Evolutionary conservation across 1,140 invertebrate species (phyloP).

Genomic region (Hylaeus volcanicus): DNA sequence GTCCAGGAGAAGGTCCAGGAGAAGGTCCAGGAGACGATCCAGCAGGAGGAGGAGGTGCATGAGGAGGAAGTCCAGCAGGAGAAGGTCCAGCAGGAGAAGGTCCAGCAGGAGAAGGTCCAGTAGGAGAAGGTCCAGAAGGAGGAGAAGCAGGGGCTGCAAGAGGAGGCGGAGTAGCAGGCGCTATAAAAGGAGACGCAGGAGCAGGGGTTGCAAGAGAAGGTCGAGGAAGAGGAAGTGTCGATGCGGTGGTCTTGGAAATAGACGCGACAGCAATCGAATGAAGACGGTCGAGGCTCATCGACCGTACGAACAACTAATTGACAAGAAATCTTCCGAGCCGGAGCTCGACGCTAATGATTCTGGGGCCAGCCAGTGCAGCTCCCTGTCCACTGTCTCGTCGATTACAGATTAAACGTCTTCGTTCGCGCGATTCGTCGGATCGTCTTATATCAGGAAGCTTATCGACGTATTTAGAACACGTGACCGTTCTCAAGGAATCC

Average conservation of each 20-base stretch:
- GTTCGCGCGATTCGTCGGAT: not conserved
- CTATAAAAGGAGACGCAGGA: not conserved
- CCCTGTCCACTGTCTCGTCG: not conserved
- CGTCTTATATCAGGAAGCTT: not conserved
- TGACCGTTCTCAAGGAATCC: no score
- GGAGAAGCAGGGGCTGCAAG: not conserved
- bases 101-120: not conserved
- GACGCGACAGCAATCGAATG: not conserved
- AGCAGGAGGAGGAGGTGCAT: not conserved
- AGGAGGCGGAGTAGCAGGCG: not conserved
- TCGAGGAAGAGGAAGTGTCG: not conserved
- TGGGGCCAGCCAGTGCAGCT: not conserved
- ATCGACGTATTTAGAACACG: no score
- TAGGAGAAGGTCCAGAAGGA: constrained; percentile 1
- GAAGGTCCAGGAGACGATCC: constrained; percentile 2
- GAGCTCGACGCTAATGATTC: not conserved
- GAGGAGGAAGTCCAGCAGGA: not conserved
- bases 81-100: not conserved
- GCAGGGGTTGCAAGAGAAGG: not conserved
- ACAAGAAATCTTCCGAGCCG: not conserved
- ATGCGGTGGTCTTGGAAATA: not conserved
- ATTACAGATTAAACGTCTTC: not conserved
- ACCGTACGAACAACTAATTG: not conserved
- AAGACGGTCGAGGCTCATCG: not conserved
- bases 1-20: not conserved